These are phyloP conservation scores for Tipula helvola DNA, from an alignment of 2,888 invertebrate genomes.

Conservation along the genomic window DNA sequence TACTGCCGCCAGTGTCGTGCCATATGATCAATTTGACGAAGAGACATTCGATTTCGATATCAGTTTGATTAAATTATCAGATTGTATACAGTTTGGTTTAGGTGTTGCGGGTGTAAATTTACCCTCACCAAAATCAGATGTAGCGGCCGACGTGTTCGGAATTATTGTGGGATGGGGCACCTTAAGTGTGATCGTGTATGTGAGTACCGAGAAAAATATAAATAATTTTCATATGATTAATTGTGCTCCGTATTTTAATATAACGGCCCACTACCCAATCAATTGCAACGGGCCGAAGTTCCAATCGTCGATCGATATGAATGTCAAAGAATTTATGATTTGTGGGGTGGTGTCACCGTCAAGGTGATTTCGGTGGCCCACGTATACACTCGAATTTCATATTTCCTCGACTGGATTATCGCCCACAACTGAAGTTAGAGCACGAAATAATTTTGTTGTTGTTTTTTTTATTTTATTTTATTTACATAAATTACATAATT, in stretches of 20 bases:
- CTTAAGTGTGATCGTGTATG: no score
- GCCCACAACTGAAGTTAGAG: neutral
- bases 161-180: constrained; percentile 5
- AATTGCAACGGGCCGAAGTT: neutral
- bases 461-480: neutral
- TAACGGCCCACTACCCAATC: neutral
- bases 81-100: neutral
- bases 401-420: neutral
- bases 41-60: neutral
- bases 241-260: neutral
- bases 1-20: neutral
- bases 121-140: neutral
- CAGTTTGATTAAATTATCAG: neutral
- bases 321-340: neutral
- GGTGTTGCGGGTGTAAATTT: neutral
- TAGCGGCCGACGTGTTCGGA: neutral
- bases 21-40: neutral
- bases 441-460: neutral
- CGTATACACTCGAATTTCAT: neutral
- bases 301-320: neutral
- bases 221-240: neutral
- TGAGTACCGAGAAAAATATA: neutral
- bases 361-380: constrained; percentile 5
- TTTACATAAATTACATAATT: neutral
- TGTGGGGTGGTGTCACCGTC: neutral